Evolutionary conservation across 2,113 vertebrate genomes (phyloP), one percentile per base, ranked within the genome.

Genomic region (Grammomys dolichurus): DNA sequence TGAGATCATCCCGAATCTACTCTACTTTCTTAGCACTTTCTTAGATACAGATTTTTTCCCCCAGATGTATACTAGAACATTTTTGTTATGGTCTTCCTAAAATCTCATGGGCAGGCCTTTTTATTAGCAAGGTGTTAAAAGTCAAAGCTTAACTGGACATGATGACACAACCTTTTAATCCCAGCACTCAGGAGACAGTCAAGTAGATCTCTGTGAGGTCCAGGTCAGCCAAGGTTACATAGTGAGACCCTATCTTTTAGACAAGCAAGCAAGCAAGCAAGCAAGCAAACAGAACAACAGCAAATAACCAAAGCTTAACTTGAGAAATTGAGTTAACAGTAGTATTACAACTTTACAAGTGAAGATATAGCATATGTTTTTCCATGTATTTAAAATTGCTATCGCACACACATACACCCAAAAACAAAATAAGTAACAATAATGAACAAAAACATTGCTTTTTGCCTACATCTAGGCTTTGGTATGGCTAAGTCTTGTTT

Each of bases 21-120:
- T 76, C 31, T 76, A 87, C 28, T 78, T 94, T 87, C 90, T 67
- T 31, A 85, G 90, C 13, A 89, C 73, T 95, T 93, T 91, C 70
- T 40, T 85, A 60, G 28, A 67, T 0, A 40, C 28, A 31, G 7
- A 17, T 31, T 43, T 78, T 80, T 89, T 69, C 80, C 89, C 56
- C 17, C 51, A 70, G 9, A 73, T 54, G n/a, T 51, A 81, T n/a
- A 40, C 69, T 73, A 87, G 54, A 86, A 94, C 8, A 95, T 90
- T 96, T 91, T 70, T 78, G 20, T 75, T 63, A 31, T 28, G 22
- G 78, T 95, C 6, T 85, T 51, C 7, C 67, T 86, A 84, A 92
- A 80, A 81, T 93, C 16, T 36, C 43, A 73, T 43, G 93, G 65
- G 24, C 20, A 48, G 58, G 58, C 20, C 58, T 77, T 80, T 93